Evolutionary conservation across 2,888 invertebrate genomes (phyloP), one percentile per base, ranked within the genome.

Genomic region (Leptarthrus brevirostris): DNA sequence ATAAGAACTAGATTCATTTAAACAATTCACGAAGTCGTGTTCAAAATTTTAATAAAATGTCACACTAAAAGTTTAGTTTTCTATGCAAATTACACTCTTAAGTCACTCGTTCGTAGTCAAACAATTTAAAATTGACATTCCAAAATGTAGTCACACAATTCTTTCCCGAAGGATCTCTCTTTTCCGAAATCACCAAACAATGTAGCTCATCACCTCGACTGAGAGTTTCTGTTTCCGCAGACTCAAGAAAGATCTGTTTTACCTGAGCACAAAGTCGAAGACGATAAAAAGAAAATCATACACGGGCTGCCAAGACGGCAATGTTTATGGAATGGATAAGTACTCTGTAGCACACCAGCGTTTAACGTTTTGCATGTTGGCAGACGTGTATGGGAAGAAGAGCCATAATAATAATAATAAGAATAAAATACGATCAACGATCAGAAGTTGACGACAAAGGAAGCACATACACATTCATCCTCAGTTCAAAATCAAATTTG

Each of bases 391-490:
- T 40, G 58, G 58, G 20, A 18, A 58, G 18, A 16, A 66, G 64
- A 66, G 8, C 47, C 16, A 58, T 58, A 56, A 56, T 56, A 56
- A 58, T 36, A 58, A 66, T 66, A 58, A 66, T 36, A 61, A 61
- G 20, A 61, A 61, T 66, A 66, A 66, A 66, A 34, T 66, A 47
- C 47, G 64, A 66, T 66, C 64, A 47, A 47, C 12, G 64, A 66
- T 66, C 64, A 47, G 40, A 36, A 34, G n/a, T 1, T 18, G 40
- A 47, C 18, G 36, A 16, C 44, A 14, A 47, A 47, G 64, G 64
- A 66, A 69, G 20, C 49, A 30, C 52, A 18, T 52, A 52, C 52
- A 18, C 34, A 52, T 34, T 12, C 14, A 26, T 16, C 8, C 0
- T 20, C 14, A 52, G 34, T 16, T 14, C 3, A 69, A 52, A 49